These are phyloP conservation scores for Junonia oenone DNA, from an alignment of 2,888 invertebrate species.

Conservation along the genomic window DNA sequence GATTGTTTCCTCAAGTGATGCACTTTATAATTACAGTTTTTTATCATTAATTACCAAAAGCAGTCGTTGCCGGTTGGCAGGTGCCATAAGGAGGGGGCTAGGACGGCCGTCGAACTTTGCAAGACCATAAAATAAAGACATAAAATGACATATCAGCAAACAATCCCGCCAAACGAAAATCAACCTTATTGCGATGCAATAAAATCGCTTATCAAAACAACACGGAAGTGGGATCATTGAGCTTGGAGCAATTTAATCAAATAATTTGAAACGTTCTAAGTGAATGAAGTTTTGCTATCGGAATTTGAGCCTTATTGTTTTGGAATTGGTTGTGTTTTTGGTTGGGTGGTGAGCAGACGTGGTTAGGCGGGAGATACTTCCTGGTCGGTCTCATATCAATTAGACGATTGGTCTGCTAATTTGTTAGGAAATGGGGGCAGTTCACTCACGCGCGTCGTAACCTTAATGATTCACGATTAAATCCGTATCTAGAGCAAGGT, in stretches of 20 bases:
- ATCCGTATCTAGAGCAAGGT: constrained; percentile 25
- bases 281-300: constrained; percentile 14
- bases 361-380: constrained; percentile 59
- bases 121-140: constrained; percentile 34
- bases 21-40: constrained; percentile 53
- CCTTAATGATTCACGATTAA: constrained; percentile 36
- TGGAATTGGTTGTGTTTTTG: constrained; percentile 30
- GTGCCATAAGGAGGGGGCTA: constrained; percentile 56
- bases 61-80: constrained; percentile 46
- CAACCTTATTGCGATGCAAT: constrained; percentile 34
- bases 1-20: constrained; percentile 48
- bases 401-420: constrained; percentile 65
- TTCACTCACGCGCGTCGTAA: constrained; percentile 47
- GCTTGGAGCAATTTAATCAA: constrained; percentile 64
- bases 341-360: constrained; percentile 30
- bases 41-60: constrained; percentile 68
- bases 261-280: constrained; percentile 44
- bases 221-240: constrained; percentile 69
- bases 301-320: constrained; percentile 33
- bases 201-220: constrained; percentile 39
- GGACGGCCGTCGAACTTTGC: constrained; percentile 72
- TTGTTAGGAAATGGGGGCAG: constrained; percentile 66
- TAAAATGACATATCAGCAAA: constrained; percentile 41
- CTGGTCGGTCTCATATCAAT: constrained; percentile 71
- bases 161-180: constrained; percentile 32